Conservation (phyloP, 2,888 invertebrate genomes). For the Diaperis boleti region DNA sequence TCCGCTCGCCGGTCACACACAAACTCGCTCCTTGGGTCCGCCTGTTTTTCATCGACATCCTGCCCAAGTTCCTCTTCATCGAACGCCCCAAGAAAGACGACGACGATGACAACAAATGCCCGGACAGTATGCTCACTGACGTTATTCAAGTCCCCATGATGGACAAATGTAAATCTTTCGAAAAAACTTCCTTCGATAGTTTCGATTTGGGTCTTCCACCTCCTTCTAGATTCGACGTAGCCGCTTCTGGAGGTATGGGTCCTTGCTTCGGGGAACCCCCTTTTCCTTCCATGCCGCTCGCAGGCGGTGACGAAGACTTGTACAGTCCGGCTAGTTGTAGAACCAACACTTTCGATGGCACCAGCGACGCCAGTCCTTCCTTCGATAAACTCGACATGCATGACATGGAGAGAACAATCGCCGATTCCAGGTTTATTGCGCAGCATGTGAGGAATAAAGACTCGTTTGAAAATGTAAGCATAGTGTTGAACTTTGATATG, state of each 20-base stretch:
- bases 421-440: conserved; percentile 93
- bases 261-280: conserved; percentile 76
- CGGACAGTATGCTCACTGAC: conserved; percentile 77
- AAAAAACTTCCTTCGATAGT: conserved; percentile 72
- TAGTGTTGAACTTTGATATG: no score
- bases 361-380: conserved; percentile 79
- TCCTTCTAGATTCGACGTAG: conserved; percentile 72
- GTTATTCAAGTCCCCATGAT: conserved; percentile 72
- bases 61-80: conserved; percentile 89
- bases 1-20: conserved; percentile 92
- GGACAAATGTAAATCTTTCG: conserved; percentile 76
- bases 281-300: conserved; percentile 77
- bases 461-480: conserved; percentile 92
- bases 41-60: conserved; percentile 85
- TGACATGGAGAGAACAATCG: conserved; percentile 92
- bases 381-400: conserved; percentile 85
- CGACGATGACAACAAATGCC: conserved; percentile 67
- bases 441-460: conserved; percentile 96
- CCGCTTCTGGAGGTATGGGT: conserved; percentile 74
- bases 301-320: conserved; percentile 86
- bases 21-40: conserved; percentile 93
- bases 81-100: conserved; percentile 88
- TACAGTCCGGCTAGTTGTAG: conserved; percentile 76
- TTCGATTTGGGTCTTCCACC: conserved; percentile 61
- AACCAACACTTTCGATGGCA: conserved; percentile 68